Conservation (phyloP, 2,888 invertebrate genomes). For the Helobdella robusta region DNA sequence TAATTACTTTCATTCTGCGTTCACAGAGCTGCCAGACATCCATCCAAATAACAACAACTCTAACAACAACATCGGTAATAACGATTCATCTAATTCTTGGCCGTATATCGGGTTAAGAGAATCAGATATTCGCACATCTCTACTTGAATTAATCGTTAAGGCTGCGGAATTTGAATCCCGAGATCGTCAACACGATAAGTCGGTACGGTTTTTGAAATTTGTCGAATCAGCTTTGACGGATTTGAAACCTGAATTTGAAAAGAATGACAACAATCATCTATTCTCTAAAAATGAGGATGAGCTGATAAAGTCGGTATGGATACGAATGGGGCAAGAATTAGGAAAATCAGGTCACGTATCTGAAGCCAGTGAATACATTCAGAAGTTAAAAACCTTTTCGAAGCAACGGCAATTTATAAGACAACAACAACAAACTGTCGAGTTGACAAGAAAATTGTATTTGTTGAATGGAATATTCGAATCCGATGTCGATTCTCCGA, state of each 20-base stretch:
- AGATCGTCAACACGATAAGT: background rate
- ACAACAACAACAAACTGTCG: too few relatives aligned
- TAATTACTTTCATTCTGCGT: too few relatives aligned
- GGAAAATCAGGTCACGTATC: conserved; percentile 7
- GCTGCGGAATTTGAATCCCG: conserved; percentile 6
- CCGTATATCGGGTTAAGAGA: background rate
- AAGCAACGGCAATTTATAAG: too few relatives aligned
- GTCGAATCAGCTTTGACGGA: background rate
- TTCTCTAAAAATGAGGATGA: background rate
- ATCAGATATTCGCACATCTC: background rate
- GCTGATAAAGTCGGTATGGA: background rate
- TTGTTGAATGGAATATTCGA: too few relatives aligned
- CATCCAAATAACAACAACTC: too few relatives aligned
- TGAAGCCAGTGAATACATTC: background rate
- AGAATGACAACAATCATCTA: background rate
- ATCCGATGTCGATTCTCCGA: too few relatives aligned
- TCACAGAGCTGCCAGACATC: too few relatives aligned
- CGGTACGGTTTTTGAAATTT: conserved; percentile 3
- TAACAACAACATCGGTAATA: too few relatives aligned
- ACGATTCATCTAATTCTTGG: too few relatives aligned
- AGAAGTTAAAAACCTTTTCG: background rate
- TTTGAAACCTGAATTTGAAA: too few relatives aligned
- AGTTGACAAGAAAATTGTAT: too few relatives aligned
- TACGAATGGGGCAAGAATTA: background rate
- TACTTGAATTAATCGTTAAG: conserved; percentile 3